Evolutionary conservation across 2,113 vertebrate genomes (phyloP), one percentile per base, ranked within the genome.

Genomic region (Apaloderma vittatum): DNA sequence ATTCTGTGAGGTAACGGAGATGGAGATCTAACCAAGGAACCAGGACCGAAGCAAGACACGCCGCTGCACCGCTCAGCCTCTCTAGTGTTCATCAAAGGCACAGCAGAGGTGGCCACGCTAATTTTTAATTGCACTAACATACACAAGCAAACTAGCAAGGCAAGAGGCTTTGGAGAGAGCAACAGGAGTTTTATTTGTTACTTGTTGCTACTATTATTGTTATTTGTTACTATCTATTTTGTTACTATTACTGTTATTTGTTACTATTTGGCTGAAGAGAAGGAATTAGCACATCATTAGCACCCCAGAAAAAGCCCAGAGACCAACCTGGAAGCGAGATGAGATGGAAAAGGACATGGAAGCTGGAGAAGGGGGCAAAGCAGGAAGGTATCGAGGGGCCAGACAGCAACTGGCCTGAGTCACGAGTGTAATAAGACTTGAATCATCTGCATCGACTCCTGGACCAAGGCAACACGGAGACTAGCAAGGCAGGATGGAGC

Each of bases 21-120:
- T 8, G 62, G 21, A 57, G 51, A 51, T 14, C 22, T 6, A 11
- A 59, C 23, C 0, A 11, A 26, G 52, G 10, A 79, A 22, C 24
- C 32, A 5, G 8, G 58, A 82, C 2, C 4, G 13, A 37, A 62
- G 55, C n/a, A 90, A 73, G 24, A 79, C 4, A 4, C 0, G 0
- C 9, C 24, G 46, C 9, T 36, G 46, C 16, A 8, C 32, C 59
- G 43, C 20, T 81, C 52, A 79, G 30, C 68, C 67, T 58, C 79
- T 34, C 15, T 4, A 2, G 8, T 1, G 11, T 10, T 58, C 24
- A 4, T 52, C 36, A 68, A 63, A 70, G 21, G 19, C 58, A 30
- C 21, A 34, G 20, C 16, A 57, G 13, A 3, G 6, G 8, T 0
- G 5, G 6, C 1, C 19, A 16, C 8, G 21, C 1, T 70, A 15